phyloP scores from a whole-genome alignment of 2,888 invertebrate species.

The Physocephala rufipes region DNA sequence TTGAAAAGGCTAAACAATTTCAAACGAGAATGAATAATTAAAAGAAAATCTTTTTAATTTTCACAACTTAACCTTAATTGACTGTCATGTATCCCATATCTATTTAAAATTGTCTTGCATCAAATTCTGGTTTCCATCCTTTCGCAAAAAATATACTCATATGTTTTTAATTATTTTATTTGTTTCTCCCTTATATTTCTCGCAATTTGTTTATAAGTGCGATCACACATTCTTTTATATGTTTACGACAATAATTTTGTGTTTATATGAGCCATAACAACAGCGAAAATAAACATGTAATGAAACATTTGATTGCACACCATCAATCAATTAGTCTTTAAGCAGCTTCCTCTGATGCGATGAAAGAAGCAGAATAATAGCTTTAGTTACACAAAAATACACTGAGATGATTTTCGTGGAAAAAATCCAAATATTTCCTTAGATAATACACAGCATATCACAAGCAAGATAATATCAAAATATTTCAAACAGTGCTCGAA shows the following conservation, averaged over 20 bases:
- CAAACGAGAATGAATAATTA: too few relatives aligned
- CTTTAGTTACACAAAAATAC: slow-evolving; percentile 1
- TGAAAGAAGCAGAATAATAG: not conserved
- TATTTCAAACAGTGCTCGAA: too few relatives aligned
- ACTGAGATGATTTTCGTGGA: not conserved
- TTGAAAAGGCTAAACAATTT: too few relatives aligned
- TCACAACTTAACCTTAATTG: too few relatives aligned
- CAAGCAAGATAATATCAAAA: too few relatives aligned
- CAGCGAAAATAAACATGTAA: slow-evolving; percentile 41
- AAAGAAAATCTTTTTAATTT: too few relatives aligned
- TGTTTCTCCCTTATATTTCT: slow-evolving; percentile 12
- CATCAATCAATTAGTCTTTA: slow-evolving; percentile 63
- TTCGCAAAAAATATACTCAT: slow-evolving; percentile 8
- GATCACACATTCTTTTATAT: not conserved
- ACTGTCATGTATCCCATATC: too few relatives aligned
- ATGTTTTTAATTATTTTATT: slow-evolving; percentile 27
- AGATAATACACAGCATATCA: too few relatives aligned
- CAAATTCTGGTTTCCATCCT: not conserved
- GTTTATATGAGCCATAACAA: slow-evolving; percentile 30
- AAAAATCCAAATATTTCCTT: not conserved
- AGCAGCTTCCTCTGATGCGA: not conserved
- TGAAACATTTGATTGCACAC: slow-evolving; percentile 63
- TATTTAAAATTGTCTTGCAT: too few relatives aligned
- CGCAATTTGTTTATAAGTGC: not conserved
- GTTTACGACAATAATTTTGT: slow-evolving; percentile 21